A percentile compares a stretch with the other conserved stretches of the same genome.
phyloP scores from a whole-genome alignment of 2,888 invertebrate genomes.

The Oeneis ivallda region DNA sequence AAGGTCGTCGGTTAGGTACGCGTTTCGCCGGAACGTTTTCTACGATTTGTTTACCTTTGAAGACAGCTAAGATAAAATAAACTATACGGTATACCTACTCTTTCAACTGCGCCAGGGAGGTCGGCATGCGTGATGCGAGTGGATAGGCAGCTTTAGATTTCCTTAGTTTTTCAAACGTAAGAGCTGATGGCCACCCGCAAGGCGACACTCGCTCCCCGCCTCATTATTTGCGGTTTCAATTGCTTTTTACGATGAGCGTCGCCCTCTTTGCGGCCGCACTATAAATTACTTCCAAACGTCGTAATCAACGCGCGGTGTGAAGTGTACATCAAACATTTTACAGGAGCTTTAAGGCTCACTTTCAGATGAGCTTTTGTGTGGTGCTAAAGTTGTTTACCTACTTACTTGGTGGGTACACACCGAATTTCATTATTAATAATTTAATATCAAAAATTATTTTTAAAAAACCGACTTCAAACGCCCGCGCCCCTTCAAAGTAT shows the following conservation, averaged over 20 bases:
- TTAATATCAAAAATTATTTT: too few species aligned
- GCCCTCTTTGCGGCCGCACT: constrained; percentile 54
- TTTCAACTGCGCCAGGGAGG: too few species aligned
- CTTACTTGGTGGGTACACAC: constrained; percentile 15
- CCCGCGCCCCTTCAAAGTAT: too few species aligned
- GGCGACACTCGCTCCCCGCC: constrained; percentile 63
- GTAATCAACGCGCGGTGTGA: constrained; percentile 46
- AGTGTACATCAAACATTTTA: constrained; percentile 11
- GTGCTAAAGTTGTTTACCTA: constrained; percentile 19
- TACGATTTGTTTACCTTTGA: too few species aligned
- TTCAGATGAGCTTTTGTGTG: constrained; percentile 24
- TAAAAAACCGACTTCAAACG: too few species aligned
- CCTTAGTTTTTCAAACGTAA: constrained; percentile 79
- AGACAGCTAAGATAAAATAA: too few species aligned
- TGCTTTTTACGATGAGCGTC: constrained; percentile 73
- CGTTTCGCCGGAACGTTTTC: too few species aligned
- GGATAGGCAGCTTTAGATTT: constrained; percentile 53
- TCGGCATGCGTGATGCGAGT: not conserved
- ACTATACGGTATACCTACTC: too few species aligned
- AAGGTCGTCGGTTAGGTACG: too few species aligned
- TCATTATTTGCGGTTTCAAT: constrained; percentile 80
- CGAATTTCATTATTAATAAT: constrained; percentile 40
- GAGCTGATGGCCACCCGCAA: constrained; percentile 76
- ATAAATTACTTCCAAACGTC: constrained; percentile 60
- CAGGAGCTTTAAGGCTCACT: constrained; percentile 28